Conservation (phyloP, 1,140 invertebrate species). For the Drosophila ironensis region DNA sequence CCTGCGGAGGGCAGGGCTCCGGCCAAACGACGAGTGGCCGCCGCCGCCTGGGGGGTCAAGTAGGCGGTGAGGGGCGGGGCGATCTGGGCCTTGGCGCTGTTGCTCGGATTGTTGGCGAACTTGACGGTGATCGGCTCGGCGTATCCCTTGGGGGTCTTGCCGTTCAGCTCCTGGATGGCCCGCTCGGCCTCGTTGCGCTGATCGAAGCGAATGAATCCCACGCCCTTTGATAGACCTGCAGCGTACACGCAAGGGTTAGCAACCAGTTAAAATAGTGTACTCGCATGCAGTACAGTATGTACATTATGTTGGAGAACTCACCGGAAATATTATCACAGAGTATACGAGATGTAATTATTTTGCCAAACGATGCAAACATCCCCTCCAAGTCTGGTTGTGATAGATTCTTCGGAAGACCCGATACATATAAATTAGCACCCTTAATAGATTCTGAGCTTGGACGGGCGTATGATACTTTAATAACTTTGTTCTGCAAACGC, state of each 20-base stretch:
- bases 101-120: slow-evolving; percentile 86
- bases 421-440: slow-evolving; percentile 94
- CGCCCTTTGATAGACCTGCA: slow-evolving; percentile 85
- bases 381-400: slow-evolving; percentile 92
- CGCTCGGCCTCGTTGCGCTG: slow-evolving; percentile 85
- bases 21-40: slow-evolving; percentile 73
- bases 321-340: slow-evolving; percentile 93
- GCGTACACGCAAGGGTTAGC: too few species aligned
- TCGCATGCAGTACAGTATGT: not conserved
- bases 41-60: slow-evolving; percentile 82
- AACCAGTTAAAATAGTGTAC: too few species aligned
- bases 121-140: slow-evolving; percentile 85
- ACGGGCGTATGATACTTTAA: slow-evolving; percentile 95
- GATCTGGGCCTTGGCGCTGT: slow-evolving; percentile 84
- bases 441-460: slow-evolving; percentile 94
- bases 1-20: slow-evolving; percentile 76
- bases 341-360: slow-evolving; percentile 94
- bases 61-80: slow-evolving; percentile 83
- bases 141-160: slow-evolving; percentile 84
- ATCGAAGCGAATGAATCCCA: slow-evolving; percentile 85
- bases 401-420: slow-evolving; percentile 92
- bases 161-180: slow-evolving; percentile 85
- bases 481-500: slow-evolving; percentile 93
- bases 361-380: slow-evolving; percentile 91
- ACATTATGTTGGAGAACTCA: slow-evolving; percentile 6